Base-by-base conservation (phyloP, 2,888 invertebrate genomes). In the Sphaerophoria rueppellii region DNA sequence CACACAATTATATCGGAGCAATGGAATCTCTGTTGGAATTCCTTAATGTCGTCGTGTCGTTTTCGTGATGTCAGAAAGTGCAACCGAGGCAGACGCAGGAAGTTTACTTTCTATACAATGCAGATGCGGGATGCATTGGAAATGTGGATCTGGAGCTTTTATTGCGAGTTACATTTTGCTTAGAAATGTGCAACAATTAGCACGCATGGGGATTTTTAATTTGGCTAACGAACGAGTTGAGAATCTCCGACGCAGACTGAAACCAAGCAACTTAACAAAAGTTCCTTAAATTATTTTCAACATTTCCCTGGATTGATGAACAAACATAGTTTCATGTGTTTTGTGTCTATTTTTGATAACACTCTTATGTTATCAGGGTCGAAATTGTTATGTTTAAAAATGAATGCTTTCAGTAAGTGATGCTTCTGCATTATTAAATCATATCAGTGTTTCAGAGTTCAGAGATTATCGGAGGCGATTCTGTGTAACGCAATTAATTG, bases 21-120 rank as follows among this genome's bases (percentile, higher is more conserved):
- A 73, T 72, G 60, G 43, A 65, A 73, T 72, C 78, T 67, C 67
- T 40, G 40, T 16, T 78, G 78, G 52, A 67, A 67, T 72, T 78
- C 50, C 32, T 50, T 24, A 52, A 9, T 55, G 46, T 52, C 40
- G 46, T 40, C 12, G 3, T 32, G 32, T 63, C 11, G 43, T 12
- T 43, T 40, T 40, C 11, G 43, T 43, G 43, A 43, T 43, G 43
- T 43, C 11, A 60, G n/a, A 43, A 43, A 35, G n/a, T 16, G 16
- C 37, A 40, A 24, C 2, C 24, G 40, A 16, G 24, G 37, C 37
- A 40, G 54, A 35, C 24, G 32, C 9, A 40, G 54, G 40, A 54
- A 54, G 50, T 52, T 67, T 16, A 16, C 14, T 63, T 35, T 50
- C 37, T 16, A 37, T 6, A 24, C 2, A 24, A 24, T 24, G 50